A percentile compares a stretch with the other conserved stretches of the same genome.
Evolutionary conservation across 2,113 vertebrate genomes (phyloP).

Genomic region (Diadophis punctatus): DNA sequence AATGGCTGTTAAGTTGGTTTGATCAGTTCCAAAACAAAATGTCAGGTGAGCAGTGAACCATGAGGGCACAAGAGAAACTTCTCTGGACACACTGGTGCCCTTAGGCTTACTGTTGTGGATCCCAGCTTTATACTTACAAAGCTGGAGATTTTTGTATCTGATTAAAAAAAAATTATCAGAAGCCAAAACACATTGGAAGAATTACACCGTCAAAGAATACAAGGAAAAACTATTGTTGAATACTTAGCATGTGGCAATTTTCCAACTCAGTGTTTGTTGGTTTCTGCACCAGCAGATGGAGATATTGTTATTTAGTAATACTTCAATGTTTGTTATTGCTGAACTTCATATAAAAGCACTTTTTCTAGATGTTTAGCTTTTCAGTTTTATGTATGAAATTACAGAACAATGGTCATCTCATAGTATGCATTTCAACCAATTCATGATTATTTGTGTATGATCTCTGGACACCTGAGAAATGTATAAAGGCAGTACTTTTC

Average conservation of each 20-base stretch:
- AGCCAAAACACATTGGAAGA: neutral
- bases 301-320: neutral
- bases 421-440: neutral
- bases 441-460: neutral
- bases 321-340: neutral
- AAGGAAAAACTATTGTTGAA: neutral
- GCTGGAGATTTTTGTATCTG: neutral
- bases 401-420: neutral
- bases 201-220: neutral
- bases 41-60: neutral
- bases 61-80: neutral
- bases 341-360: neutral
- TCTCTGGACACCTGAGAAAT: neutral
- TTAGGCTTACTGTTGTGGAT: neutral
- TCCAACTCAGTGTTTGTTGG: neutral
- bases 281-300: conserved; percentile 13
- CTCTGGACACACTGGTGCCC: neutral
- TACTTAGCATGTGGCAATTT: neutral
- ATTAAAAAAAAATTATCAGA: neutral
- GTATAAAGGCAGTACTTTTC: neutral
- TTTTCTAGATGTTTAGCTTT: neutral
- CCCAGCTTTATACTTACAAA: neutral
- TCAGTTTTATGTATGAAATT: neutral
- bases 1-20: neutral
- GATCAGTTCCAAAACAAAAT: neutral